A percentile compares a stretch with the other conserved stretches of the same genome.
Conservation (phyloP, 1,140 invertebrate species). For the Leguminivora glycinivorella region DNA sequence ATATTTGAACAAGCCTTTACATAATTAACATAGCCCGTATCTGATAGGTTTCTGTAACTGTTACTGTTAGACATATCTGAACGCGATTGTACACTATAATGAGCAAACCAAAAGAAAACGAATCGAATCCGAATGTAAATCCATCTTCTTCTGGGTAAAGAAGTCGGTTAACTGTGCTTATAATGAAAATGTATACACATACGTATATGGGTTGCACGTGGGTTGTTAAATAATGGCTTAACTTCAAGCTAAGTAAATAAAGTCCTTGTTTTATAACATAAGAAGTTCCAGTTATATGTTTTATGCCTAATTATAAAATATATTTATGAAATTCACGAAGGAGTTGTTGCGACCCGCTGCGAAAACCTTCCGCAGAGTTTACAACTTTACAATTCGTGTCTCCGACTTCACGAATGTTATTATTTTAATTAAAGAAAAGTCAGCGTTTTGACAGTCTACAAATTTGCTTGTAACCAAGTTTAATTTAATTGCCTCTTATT, state of each 20-base stretch:
- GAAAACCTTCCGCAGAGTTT: background rate
- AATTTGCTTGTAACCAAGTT: background rate
- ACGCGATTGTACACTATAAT: too few relatives aligned
- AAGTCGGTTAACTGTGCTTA: too few relatives aligned
- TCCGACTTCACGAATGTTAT: slow-evolving; percentile 12
- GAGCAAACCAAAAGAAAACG: too few relatives aligned
- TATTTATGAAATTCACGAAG: background rate
- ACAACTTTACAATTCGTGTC: slow-evolving; percentile 24
- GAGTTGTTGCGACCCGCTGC: background rate
- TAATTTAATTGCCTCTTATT: slow-evolving; percentile 20
- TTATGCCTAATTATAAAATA: background rate
- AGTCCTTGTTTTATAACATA: background rate
- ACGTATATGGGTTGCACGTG: too few relatives aligned
- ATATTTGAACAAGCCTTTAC: too few relatives aligned
- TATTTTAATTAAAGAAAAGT: slow-evolving; percentile 27
- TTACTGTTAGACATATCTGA: too few relatives aligned
- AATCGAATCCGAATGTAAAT: too few relatives aligned
- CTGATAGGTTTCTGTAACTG: too few relatives aligned
- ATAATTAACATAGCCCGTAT: too few relatives aligned
- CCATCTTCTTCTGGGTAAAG: too few relatives aligned
- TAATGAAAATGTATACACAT: too few relatives aligned
- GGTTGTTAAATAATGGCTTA: background rate
- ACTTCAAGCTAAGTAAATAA: background rate
- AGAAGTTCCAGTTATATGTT: background rate
- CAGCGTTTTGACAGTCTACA: background rate